Conservation (phyloP, 2,113 vertebrate genomes). For the Centropus bengalensis region DNA sequence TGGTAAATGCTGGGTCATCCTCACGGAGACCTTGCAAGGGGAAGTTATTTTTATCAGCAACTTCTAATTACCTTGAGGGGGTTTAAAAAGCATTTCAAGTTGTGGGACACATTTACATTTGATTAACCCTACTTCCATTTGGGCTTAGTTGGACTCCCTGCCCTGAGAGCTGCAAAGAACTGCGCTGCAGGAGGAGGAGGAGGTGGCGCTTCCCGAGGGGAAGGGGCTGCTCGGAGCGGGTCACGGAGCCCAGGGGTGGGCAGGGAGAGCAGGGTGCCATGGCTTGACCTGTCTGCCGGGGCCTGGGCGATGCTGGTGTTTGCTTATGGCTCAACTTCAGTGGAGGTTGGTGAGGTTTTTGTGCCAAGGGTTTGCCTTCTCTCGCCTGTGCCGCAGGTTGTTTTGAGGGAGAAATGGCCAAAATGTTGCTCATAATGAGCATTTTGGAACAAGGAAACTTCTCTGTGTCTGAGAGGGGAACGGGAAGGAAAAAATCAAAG, state of each 20-base stretch:
- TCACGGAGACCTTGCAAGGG: neutral
- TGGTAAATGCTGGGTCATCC: neutral
- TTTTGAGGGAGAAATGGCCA: neutral
- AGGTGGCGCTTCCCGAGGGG: neutral
- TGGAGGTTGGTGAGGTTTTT: neutral
- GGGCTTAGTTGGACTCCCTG: neutral
- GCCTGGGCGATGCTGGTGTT: neutral
- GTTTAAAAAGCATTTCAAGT: neutral
- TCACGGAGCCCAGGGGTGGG: neutral
- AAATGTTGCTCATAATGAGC: neutral
- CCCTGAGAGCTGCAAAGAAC: neutral
- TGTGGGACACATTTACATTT: neutral
- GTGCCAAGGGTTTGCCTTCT: neutral
- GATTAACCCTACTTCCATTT: neutral
- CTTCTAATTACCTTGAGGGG: neutral
- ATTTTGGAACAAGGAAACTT: neutral
- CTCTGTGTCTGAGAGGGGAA: neutral
- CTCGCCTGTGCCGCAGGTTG: neutral
- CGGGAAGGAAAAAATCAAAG: neutral
- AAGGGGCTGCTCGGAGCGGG: neutral
- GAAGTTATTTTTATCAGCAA: neutral
- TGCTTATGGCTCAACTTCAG: neutral
- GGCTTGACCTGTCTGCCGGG: neutral
- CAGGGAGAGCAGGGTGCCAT: accelerated
- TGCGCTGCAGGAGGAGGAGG: neutral